Percentiles rank a stretch among this genome's conserved stretches.
Conservation (phyloP, 1,140 invertebrate genomes). For the Pygmarrhopalites habei region DNA sequence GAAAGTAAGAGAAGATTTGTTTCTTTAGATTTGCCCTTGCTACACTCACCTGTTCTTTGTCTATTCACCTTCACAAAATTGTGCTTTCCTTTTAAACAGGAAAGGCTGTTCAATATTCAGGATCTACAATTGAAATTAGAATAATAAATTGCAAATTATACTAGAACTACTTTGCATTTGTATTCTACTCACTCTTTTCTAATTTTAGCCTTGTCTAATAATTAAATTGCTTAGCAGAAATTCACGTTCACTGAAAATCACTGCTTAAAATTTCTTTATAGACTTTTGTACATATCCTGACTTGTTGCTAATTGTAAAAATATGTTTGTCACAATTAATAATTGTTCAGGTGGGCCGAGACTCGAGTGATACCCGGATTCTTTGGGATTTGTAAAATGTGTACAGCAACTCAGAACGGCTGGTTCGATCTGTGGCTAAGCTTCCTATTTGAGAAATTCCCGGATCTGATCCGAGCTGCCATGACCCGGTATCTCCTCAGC, state of each 20-base stretch:
- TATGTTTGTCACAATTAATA: neutral
- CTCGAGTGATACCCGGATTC: conserved; percentile 7
- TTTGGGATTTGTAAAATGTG: conserved; percentile 14
- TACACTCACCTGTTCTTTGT: too few species aligned
- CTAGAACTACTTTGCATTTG: too few species aligned
- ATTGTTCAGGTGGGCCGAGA: conserved; percentile 21
- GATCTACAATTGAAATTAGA: too few species aligned
- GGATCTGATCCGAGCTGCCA: neutral
- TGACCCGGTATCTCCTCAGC: neutral
- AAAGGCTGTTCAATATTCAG: too few species aligned
- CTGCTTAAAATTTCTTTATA: neutral
- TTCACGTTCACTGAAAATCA: neutral
- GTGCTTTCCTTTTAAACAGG: too few species aligned
- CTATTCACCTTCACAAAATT: too few species aligned
- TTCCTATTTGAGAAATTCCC: conserved; percentile 1
- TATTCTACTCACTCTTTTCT: too few species aligned
- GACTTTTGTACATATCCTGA: neutral
- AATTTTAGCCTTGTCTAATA: too few species aligned
- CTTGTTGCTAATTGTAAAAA: neutral
- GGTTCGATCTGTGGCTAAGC: neutral
- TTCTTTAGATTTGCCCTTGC: too few species aligned
- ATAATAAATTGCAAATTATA: too few species aligned
- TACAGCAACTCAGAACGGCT: conserved; percentile 3
- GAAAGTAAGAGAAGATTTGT: too few species aligned
- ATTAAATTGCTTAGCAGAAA: too few species aligned